These are phyloP conservation scores for Theropithecus gelada DNA, from an alignment of 2,113 vertebrate genomes.

Conservation along the genomic window DNA sequence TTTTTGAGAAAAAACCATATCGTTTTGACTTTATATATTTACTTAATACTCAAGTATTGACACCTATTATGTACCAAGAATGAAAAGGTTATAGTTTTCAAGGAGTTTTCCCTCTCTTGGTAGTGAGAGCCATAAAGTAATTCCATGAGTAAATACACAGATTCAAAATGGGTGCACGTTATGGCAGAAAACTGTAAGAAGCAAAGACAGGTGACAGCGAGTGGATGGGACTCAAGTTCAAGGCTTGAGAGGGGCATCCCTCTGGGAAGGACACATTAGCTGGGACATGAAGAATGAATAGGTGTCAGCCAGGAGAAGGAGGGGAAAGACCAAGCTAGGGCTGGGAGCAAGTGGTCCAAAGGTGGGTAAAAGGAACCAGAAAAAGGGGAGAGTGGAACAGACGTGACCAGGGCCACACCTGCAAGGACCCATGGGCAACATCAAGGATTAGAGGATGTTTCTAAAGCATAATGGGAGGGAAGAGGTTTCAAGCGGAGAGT, in stretches of 20 bases:
- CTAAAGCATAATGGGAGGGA: not conserved
- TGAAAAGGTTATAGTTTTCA: not conserved
- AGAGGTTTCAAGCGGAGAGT: not conserved
- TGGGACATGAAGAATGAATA: not conserved
- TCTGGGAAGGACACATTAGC: not conserved
- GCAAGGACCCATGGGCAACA: accelerated
- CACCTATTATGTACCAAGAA: not conserved
- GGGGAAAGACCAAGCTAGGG: not conserved
- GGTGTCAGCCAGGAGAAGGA: not conserved
- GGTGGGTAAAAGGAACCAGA: not conserved
- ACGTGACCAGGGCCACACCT: not conserved
- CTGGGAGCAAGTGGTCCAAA: not conserved
- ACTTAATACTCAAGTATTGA: not conserved
- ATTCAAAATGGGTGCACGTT: not conserved
- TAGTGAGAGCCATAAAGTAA: not conserved
- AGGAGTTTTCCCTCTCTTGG: not conserved
- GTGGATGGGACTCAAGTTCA: not conserved
- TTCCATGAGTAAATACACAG: not conserved
- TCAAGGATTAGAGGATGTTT: not conserved
- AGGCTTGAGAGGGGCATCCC: not conserved
- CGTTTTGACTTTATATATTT: not conserved
- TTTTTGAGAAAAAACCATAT: not conserved
- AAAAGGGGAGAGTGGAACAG: not conserved
- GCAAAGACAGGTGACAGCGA: not conserved
- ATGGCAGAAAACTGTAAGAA: not conserved